Evolutionary conservation across 1,140 invertebrate species (phyloP), one percentile per base, ranked within the genome.

Genomic region (Phymorhynchus buccinoides): DNA sequence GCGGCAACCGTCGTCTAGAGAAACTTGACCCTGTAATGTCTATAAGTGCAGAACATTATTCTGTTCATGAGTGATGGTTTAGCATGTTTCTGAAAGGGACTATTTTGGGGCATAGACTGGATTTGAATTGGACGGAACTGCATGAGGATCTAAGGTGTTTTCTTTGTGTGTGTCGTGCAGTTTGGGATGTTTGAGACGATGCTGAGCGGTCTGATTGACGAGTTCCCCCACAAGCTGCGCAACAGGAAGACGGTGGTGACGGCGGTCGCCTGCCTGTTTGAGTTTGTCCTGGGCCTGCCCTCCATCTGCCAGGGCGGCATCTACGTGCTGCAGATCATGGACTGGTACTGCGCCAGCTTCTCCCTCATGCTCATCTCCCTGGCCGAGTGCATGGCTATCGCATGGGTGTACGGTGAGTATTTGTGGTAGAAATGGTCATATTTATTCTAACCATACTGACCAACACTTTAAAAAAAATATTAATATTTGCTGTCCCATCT

Each of bases 311-410:
- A 91, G 91, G 92, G 96, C 89, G 96, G 96, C 22, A 96, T 97
- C 95, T 97, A 96, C 90, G 96, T 96, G 95, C 93, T 97, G 16
- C 96, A 97, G 91, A 91, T 97, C 81, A 96, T 97, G 95, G 96
- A 97, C 89, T 97, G 96, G 91, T 97, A 97, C 90, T 96, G 96
- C 9, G 96, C 96, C n/a, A 97, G 96, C 90, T 97, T 96, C 95
- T 97, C 96, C n/a, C 96, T 97, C 1, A 93, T 97, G 80, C 93
- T 97, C 35, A 97, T 97, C 83, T 96, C 96, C 18, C 96, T 94
- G 27, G 86, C 90, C 7, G 94, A 94, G 91, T 93, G 93, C 86
- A 84, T 94, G 22, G 92, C 91, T 16, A 90, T 94, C 79, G 89
- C 92, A 16, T 94, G 93, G 92, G 88, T 92, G 83, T 94, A 94